Evolutionary conservation across 2,113 vertebrate species (phyloP).

Genomic region (Hippocampus barbouri): DNA sequence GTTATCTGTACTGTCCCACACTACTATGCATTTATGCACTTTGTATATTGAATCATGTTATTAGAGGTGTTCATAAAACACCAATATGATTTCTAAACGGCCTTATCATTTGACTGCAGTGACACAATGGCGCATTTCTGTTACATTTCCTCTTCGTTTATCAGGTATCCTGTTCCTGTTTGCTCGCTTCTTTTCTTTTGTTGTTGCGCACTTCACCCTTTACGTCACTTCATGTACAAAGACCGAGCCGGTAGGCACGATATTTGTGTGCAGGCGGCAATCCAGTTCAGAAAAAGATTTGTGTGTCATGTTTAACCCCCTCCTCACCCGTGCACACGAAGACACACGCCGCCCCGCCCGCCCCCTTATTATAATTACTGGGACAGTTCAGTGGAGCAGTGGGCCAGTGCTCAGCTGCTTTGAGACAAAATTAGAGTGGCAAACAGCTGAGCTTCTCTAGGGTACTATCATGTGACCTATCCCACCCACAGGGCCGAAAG

Average conservation of each 20-base stretch:
- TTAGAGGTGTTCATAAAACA: background rate
- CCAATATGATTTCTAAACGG: background rate
- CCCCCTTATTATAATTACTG: conserved; percentile 28
- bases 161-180: conserved; percentile 63
- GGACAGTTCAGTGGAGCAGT: conserved; percentile 53
- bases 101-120: conserved; percentile 6
- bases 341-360: conserved; percentile 15
- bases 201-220: conserved; percentile 23
- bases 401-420: conserved; percentile 64
- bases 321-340: conserved; percentile 4
- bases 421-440: conserved; percentile 66
- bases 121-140: conserved; percentile 18
- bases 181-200: conserved; percentile 17
- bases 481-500: conserved; percentile 56
- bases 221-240: conserved; percentile 6
- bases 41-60: background rate
- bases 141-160: conserved; percentile 54
- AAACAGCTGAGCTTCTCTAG: conserved; percentile 71
- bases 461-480: conserved; percentile 64
- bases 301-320: conserved; percentile 9
- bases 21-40: background rate
- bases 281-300: background rate
- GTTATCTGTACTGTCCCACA: background rate
- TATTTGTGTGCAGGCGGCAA: background rate
- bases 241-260: background rate